These are phyloP conservation scores for Falco cherrug DNA, from an alignment of 2,797 vertebrate genomes.

Conservation along the genomic window DNA sequence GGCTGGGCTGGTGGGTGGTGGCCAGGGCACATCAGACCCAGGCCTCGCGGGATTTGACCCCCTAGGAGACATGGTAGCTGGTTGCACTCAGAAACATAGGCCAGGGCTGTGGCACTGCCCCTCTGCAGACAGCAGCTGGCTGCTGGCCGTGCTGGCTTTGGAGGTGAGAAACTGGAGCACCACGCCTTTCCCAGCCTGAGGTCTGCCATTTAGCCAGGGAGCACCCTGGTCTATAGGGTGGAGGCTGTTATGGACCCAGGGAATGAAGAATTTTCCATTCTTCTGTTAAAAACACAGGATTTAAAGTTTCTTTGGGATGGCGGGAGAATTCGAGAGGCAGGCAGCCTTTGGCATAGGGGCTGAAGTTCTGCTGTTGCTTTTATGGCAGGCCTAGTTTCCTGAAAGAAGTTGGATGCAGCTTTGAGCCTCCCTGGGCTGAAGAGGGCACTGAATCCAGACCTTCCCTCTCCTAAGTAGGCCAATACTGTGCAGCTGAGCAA, in stretches of 20 bases:
- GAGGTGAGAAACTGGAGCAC: background rate
- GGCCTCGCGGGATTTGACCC: background rate
- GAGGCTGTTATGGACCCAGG: background rate
- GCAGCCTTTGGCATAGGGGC: background rate
- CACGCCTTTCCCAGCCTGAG: background rate
- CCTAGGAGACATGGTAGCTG: fast-evolving
- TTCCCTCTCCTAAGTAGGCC: background rate
- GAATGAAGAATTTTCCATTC: background rate
- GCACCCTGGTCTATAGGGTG: fast-evolving
- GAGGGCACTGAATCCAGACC: background rate
- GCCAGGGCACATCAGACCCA: background rate
- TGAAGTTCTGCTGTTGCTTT: background rate
- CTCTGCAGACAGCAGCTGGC: background rate
- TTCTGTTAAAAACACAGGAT: background rate
- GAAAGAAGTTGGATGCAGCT: background rate
- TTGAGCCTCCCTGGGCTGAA: background rate
- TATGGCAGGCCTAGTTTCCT: background rate
- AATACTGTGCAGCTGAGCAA: background rate
- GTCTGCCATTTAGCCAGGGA: background rate
- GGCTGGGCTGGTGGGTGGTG: background rate
- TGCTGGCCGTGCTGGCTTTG: background rate
- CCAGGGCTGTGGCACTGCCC: background rate
- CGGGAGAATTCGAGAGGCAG: background rate
- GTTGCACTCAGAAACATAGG: background rate
- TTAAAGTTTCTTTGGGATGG: background rate